Evolutionary conservation across 1,140 invertebrate genomes (phyloP).

Genomic region (Microplitis demolitor): DNA sequence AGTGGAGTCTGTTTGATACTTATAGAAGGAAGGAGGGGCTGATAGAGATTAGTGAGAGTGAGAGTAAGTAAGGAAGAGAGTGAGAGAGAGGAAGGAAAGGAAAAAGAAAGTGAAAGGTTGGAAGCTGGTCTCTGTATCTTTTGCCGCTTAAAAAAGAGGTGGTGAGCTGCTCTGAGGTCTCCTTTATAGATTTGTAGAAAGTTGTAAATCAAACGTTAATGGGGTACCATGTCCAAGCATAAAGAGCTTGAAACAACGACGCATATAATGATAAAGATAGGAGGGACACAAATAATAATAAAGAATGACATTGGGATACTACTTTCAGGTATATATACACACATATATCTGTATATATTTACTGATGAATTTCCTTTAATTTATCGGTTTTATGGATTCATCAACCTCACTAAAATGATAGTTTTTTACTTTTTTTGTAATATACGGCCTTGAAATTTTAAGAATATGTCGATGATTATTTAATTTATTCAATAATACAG

Average conservation of each 20-base stretch:
- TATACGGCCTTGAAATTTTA: too few species aligned
- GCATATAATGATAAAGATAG: slow-evolving; percentile 61
- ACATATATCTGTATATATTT: too few species aligned
- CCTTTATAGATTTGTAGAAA: slow-evolving; percentile 62
- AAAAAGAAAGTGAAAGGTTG: slow-evolving; percentile 1
- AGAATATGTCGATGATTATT: too few species aligned
- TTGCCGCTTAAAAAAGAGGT: slow-evolving; percentile 20
- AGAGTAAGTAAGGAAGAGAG: neutral
- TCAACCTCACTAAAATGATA: neutral
- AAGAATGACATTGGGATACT: neutral
- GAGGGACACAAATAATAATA: slow-evolving; percentile 22
- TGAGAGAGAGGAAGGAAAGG: slow-evolving; percentile 4
- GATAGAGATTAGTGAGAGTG: neutral
- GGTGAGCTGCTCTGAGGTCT: slow-evolving; percentile 33
- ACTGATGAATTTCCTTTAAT: neutral
- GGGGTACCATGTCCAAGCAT: slow-evolving; percentile 54
- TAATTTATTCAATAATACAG: too few species aligned
- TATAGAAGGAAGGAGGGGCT: neutral
- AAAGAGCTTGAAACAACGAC: slow-evolving; percentile 59
- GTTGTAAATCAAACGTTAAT: slow-evolving; percentile 63
- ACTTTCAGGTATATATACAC: neutral
- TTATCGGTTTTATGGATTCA: neutral
- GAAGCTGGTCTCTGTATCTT: slow-evolving; percentile 35
- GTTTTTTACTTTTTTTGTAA: too few species aligned
- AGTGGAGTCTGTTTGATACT: neutral